Base-by-base conservation (phyloP, 2,888 invertebrate species). In the Oscheius sp. region DNA sequence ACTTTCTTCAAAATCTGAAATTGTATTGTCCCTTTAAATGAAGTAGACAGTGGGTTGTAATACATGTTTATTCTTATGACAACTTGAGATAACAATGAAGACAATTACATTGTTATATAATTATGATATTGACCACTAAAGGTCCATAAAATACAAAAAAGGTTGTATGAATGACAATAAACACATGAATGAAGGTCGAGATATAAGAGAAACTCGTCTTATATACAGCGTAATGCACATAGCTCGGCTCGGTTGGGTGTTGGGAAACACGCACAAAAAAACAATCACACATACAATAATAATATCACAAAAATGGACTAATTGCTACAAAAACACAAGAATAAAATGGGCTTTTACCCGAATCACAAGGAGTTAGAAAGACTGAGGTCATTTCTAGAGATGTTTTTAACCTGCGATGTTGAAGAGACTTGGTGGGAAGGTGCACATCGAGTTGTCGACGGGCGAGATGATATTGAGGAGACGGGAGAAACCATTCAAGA, bases 361-460 rank as follows among this genome's bases (percentile, higher is more conserved):
- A 64, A 45, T 64, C 10, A 17, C 15, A 31, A 20, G 23, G 46
- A 48, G 31, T 64, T 50, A 52, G 50, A 64, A 64, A 50, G 33
- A 64, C 64, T 15, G 48, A 20, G 15, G 50, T 52, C 48, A 64
- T 64, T 1, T 8, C 23, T 17, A 31, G 23, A 33, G 12, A 48
- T 15, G 23, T 23, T 8, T 10, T 78, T 71, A 81, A 65, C 82
- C 82, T 63, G 75, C 75, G 46, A 81, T 76, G 61, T 80, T 82
- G 82, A 86, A 87, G n/a, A 86, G 81, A 20, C 79, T 80, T 20
- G 86, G 84, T 57, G 86, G 86, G 83, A 86, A 86, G 31, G 78
- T 80, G 77, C 86, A 86, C 75, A 86, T 81, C 15, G 84, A 78
- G 68, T 80, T 80, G 76, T 86, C 86, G 8, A 87, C 86, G 15